phyloP scores from a whole-genome alignment of 2,888 invertebrate genomes.

The Dorcus parallelipipedus region DNA sequence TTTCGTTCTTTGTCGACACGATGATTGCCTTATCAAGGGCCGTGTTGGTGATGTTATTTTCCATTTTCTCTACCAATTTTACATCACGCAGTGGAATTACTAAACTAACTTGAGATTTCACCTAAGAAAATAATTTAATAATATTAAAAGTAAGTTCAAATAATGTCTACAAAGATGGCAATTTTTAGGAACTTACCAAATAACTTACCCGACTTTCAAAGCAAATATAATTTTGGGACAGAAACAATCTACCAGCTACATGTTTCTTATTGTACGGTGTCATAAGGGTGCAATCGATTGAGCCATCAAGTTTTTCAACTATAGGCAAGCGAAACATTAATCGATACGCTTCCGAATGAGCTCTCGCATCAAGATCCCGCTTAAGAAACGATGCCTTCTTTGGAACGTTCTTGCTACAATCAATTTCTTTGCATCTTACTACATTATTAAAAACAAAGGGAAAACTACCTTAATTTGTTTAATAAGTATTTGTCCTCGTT shows the following conservation, averaged over 20 bases:
- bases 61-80: slow-evolving; percentile 69
- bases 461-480: slow-evolving; percentile 66
- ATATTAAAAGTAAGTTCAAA: slow-evolving; percentile 1
- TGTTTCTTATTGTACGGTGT: slow-evolving; percentile 92
- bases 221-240: slow-evolving; percentile 93
- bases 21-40: slow-evolving; percentile 69
- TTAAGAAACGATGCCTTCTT: slow-evolving; percentile 90
- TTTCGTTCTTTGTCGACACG: slow-evolving; percentile 73
- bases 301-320: slow-evolving; percentile 90
- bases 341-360: slow-evolving; percentile 89
- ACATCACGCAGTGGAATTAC: slow-evolving; percentile 87
- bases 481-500: slow-evolving; percentile 84
- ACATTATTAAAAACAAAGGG: slow-evolving; percentile 12
- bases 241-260: slow-evolving; percentile 82
- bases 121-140: slow-evolving; percentile 51
- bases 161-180: too few species aligned
- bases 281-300: slow-evolving; percentile 87
- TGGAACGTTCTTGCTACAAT: slow-evolving; percentile 73
- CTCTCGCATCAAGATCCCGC: slow-evolving; percentile 90
- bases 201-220: slow-evolving; percentile 87
- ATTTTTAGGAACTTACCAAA: slow-evolving; percentile 10
- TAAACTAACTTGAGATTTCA: slow-evolving; percentile 75
- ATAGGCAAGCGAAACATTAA: slow-evolving; percentile 81
- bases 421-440: not conserved
- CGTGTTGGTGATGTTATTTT: slow-evolving; percentile 62